Evolutionary conservation across 2,797 vertebrate species (phyloP).

Genomic region (Sphenopsis melanotis): DNA sequence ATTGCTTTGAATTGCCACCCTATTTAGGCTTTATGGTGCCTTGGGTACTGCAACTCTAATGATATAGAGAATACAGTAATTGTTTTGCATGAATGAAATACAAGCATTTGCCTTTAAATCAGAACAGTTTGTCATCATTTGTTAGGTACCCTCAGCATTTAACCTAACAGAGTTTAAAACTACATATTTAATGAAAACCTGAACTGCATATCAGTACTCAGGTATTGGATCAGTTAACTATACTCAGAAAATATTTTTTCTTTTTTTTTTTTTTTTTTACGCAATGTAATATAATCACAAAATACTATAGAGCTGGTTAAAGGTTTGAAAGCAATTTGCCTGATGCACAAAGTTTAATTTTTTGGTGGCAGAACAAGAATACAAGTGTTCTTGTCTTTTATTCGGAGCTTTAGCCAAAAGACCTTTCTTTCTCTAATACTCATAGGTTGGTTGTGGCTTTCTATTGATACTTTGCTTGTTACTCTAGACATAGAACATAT

Average conservation of each 20-base stretch:
- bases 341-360: not conserved
- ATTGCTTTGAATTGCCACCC: fast-evolving
- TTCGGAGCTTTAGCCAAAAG: not conserved
- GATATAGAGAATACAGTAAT: not conserved
- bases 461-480: not conserved
- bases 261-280: not conserved
- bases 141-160: not conserved
- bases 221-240: not conserved
- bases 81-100: not conserved
- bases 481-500: not conserved
- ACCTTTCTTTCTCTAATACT: not conserved
- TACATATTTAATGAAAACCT: not conserved
- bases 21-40: not conserved
- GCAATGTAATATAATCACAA: not conserved
- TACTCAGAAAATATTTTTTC: not conserved
- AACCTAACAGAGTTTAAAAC: not conserved
- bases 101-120: not conserved
- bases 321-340: not conserved
- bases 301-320: not conserved
- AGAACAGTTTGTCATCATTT: not conserved
- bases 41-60: not conserved
- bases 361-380: not conserved
- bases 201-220: not conserved
- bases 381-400: not conserved
- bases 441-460: not conserved